These are phyloP conservation scores for Etheostoma perlongum DNA, from an alignment of 2,797 vertebrate genomes.

Conservation along the genomic window DNA sequence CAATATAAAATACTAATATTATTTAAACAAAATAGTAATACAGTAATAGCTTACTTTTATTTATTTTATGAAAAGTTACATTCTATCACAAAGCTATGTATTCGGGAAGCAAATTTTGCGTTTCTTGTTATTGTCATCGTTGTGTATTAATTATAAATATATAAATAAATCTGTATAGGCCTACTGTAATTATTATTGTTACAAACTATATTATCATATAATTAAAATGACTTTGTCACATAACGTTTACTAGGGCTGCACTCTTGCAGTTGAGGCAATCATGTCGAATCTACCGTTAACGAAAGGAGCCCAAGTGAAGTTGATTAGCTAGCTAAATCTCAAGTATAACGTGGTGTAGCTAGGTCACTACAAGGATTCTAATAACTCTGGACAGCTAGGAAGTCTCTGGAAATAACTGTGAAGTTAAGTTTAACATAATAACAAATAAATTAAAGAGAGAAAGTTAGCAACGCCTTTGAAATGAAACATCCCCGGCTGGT, in stretches of 20 bases:
- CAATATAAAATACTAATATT: not conserved
- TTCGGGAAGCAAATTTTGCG: not conserved
- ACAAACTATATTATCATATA: not conserved
- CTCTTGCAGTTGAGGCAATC: not conserved
- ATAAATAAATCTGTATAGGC: not conserved
- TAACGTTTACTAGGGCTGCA: not conserved
- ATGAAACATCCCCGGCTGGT: not conserved
- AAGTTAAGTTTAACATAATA: not conserved
- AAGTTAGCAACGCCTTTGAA: not conserved
- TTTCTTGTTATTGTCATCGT: not conserved
- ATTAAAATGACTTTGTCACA: not conserved
- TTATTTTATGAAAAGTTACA: not conserved
- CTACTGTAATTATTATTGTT: not conserved
- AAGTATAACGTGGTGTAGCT: not conserved
- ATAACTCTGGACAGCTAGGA: too few relatives aligned
- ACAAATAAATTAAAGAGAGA: not conserved
- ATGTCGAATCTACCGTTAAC: not conserved
- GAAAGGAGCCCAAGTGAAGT: not conserved
- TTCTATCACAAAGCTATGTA: not conserved
- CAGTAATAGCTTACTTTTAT: not conserved
- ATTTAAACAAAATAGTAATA: not conserved
- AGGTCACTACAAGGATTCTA: not conserved
- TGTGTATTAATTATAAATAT: not conserved
- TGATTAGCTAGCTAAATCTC: not conserved
- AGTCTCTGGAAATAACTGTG: not conserved